These are phyloP conservation scores for Acholoe squamosa DNA, from an alignment of 2,888 invertebrate species.

Conservation along the genomic window DNA sequence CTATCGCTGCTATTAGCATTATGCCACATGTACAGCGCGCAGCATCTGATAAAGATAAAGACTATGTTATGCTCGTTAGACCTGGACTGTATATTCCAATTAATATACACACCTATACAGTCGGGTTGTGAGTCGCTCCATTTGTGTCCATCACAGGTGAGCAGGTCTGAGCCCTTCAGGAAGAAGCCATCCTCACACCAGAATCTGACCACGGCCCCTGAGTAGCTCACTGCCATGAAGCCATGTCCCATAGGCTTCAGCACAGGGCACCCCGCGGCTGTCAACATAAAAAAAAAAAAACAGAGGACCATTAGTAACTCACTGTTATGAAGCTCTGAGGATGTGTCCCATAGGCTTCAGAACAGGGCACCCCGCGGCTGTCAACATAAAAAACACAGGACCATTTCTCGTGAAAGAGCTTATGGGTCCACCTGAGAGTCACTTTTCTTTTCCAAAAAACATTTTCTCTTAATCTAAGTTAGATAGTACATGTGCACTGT, in stretches of 20 bases:
- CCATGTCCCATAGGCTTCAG: constrained; percentile 47
- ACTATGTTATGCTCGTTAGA: not conserved
- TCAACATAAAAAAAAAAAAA: too few relatives aligned
- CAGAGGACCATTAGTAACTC: too few relatives aligned
- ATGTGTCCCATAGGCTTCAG: constrained; percentile 41
- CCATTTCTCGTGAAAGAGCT: too few relatives aligned
- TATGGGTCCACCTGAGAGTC: too few relatives aligned
- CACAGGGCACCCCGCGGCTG: constrained; percentile 48
- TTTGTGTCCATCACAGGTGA: constrained; percentile 48
- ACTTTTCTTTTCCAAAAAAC: too few relatives aligned
- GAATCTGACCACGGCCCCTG: constrained; percentile 59
- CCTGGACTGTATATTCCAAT: not conserved
- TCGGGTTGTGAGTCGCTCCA: constrained; percentile 59
- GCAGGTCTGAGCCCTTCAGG: constrained; percentile 54
- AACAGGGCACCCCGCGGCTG: constrained; percentile 47
- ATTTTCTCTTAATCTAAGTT: too few relatives aligned
- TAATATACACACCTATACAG: constrained; percentile 38
- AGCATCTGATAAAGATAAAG: not conserved
- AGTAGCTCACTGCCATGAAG: constrained; percentile 47
- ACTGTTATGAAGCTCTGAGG: constrained; percentile 37
- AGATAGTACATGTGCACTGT: too few relatives aligned
- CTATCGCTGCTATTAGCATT: too few relatives aligned
- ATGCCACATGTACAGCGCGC: too few relatives aligned
- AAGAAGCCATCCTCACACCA: constrained; percentile 61
- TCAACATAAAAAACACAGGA: too few relatives aligned